Evolutionary conservation across 2,797 vertebrate species (phyloP).

Genomic region (Typhlichthys subterraneus): DNA sequence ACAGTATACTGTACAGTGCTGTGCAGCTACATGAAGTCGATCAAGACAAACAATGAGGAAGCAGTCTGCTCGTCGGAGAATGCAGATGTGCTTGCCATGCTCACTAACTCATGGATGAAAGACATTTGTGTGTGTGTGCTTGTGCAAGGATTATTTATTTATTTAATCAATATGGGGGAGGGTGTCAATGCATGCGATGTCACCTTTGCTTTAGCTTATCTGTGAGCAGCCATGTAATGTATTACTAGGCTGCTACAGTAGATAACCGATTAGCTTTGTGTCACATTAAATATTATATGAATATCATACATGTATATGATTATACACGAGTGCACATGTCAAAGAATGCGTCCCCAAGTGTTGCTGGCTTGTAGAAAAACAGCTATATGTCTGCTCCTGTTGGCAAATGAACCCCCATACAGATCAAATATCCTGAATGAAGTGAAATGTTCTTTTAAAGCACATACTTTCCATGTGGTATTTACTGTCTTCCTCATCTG

Average conservation of each 20-base stretch:
- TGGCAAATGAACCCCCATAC: too few relatives aligned
- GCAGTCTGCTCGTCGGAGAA: slow-evolving; percentile 26
- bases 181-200: slow-evolving; percentile 22
- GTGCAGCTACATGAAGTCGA: slow-evolving; percentile 4
- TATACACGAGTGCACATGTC: not conserved
- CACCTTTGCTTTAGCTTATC: not conserved
- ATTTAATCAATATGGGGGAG: slow-evolving; percentile 20
- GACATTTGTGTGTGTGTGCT: slow-evolving; percentile 17
- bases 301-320: not conserved
- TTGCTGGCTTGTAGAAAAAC: too few relatives aligned
- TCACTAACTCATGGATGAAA: not conserved
- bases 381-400: too few relatives aligned
- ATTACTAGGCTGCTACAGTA: slow-evolving; percentile 6
- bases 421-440: too few relatives aligned
- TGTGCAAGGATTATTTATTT: slow-evolving; percentile 26
- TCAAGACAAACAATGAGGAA: slow-evolving; percentile 26
- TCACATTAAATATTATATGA: not conserved
- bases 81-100: slow-evolving; percentile 34
- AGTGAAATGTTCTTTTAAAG: too few relatives aligned
- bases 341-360: too few relatives aligned
- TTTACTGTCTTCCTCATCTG: not conserved
- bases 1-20: not conserved
- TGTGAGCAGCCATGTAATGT: slow-evolving; percentile 9
- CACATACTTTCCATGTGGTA: too few relatives aligned
- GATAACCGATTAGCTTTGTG: not conserved